These are phyloP conservation scores for Pollenia angustigena DNA, from an alignment of 2,888 invertebrate genomes.

Conservation along the genomic window DNA sequence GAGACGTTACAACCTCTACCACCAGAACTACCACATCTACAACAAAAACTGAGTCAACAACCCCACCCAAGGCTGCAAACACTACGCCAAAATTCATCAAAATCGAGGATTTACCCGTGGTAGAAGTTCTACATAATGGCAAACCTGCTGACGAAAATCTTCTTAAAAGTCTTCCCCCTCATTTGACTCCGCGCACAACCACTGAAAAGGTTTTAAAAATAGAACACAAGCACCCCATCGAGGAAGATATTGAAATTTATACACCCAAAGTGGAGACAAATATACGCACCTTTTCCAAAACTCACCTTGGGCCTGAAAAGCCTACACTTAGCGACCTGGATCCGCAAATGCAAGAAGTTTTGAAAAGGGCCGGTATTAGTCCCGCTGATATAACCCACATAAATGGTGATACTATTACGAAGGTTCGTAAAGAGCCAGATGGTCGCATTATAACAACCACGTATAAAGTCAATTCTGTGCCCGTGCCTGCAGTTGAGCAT, in stretches of 20 bases:
- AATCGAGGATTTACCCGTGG: constrained; percentile 73
- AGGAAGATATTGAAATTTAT: neutral
- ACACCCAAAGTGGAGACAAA: constrained; percentile 34
- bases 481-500: neutral
- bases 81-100: constrained; percentile 59
- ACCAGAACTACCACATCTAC: neutral
- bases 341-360: constrained; percentile 69
- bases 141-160: constrained; percentile 49
- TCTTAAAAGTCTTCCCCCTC: constrained; percentile 40
- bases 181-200: constrained; percentile 29
- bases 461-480: constrained; percentile 67
- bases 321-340: constrained; percentile 69
- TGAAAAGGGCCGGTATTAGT: constrained; percentile 76
- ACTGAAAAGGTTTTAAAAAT: constrained; percentile 59
- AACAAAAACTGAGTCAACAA: neutral
- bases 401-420: constrained; percentile 71
- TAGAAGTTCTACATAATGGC: constrained; percentile 56
- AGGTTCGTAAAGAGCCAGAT: constrained; percentile 75
- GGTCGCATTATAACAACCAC: constrained; percentile 75
- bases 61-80: constrained; percentile 21
- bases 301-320: constrained; percentile 42
- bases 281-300: constrained; percentile 54
- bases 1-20: constrained; percentile 23
- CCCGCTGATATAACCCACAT: constrained; percentile 75
- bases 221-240: constrained; percentile 49